These are phyloP conservation scores for Acleris literana DNA, from an alignment of 2,888 invertebrate genomes.

Conservation along the genomic window DNA sequence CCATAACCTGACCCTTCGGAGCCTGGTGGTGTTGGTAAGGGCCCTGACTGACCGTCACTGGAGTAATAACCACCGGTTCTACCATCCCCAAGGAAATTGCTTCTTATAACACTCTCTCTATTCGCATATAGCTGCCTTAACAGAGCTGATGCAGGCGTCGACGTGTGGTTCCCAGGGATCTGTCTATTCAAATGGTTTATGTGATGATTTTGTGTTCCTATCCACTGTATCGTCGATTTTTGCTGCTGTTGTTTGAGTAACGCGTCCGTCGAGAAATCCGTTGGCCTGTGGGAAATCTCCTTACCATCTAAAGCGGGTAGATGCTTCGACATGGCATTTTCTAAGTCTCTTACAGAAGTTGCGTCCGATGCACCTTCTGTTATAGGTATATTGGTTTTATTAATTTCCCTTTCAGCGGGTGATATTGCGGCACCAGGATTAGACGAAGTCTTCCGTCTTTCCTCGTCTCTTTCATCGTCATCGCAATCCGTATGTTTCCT, in stretches of 20 bases:
- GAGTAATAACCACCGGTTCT: slow-evolving; percentile 77
- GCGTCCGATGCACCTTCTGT: slow-evolving; percentile 73
- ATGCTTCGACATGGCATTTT: slow-evolving; percentile 98
- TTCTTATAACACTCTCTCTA: slow-evolving; percentile 96
- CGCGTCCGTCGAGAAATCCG: slow-evolving; percentile 94
- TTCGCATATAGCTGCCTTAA: slow-evolving; percentile 95
- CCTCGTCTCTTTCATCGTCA: slow-evolving; percentile 76
- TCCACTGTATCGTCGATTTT: slow-evolving; percentile 95
- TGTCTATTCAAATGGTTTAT: slow-evolving; percentile 85
- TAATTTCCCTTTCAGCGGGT: slow-evolving; percentile 72
- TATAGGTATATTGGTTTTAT: slow-evolving; percentile 68
- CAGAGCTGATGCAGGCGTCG: slow-evolving; percentile 94
- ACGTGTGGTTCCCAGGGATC: slow-evolving; percentile 79
- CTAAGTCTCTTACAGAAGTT: slow-evolving; percentile 94
- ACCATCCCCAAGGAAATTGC: slow-evolving; percentile 86
- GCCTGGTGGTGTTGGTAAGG: slow-evolving; percentile 95
- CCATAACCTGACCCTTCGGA: slow-evolving; percentile 91
- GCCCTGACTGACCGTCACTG: slow-evolving; percentile 87
- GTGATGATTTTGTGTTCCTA: slow-evolving; percentile 90
- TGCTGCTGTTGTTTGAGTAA: slow-evolving; percentile 91
- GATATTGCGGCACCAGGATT: slow-evolving; percentile 72
- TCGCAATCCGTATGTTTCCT: slow-evolving; percentile 77
- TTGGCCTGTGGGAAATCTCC: slow-evolving; percentile 87
- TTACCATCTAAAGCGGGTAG: slow-evolving; percentile 86
- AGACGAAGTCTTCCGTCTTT: slow-evolving; percentile 73